phyloP scores from a whole-genome alignment of 1,140 invertebrate species.

The Pachypeltis micranthus region DNA sequence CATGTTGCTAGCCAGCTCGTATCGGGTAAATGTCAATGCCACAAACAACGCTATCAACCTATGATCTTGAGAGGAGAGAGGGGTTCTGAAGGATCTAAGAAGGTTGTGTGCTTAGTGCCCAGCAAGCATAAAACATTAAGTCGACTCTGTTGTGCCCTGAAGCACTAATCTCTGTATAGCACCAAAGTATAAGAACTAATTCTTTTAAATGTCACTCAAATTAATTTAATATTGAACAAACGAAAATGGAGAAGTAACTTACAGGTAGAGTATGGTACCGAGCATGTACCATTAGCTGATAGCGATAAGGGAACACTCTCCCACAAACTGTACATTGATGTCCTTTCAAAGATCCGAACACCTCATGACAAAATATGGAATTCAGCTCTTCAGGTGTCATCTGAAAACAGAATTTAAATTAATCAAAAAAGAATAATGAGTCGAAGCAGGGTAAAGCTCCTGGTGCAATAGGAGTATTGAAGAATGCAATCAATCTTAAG shows the following conservation, averaged over 20 bases:
- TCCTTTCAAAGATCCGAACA: conserved; percentile 52
- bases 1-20: too few relatives aligned
- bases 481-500: too few relatives aligned
- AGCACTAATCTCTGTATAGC: too few relatives aligned
- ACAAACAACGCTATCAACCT: too few relatives aligned
- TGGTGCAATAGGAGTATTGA: too few relatives aligned
- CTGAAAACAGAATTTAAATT: conserved; percentile 23
- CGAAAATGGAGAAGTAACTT: not conserved
- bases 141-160: too few relatives aligned
- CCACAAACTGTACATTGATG: conserved; percentile 72
- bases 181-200: too few relatives aligned
- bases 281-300: conserved; percentile 72
- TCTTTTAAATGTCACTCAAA: conserved; percentile 25
- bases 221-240: conserved; percentile 23
- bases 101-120: too few relatives aligned
- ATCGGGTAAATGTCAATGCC: too few relatives aligned
- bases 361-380: conserved; percentile 71
- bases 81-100: too few relatives aligned
- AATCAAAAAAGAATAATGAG: not conserved
- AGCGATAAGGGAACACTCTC: conserved; percentile 72
- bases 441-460: not conserved
- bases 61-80: too few relatives aligned
- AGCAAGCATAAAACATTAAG: too few relatives aligned
- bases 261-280: conserved; percentile 52
- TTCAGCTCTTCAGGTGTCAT: conserved; percentile 72